A percentile compares a stretch with the other conserved stretches of the same genome.
Conservation (phyloP, 92 coral and sea anemone genomes). For the Phenganax stokvisi region DNA sequence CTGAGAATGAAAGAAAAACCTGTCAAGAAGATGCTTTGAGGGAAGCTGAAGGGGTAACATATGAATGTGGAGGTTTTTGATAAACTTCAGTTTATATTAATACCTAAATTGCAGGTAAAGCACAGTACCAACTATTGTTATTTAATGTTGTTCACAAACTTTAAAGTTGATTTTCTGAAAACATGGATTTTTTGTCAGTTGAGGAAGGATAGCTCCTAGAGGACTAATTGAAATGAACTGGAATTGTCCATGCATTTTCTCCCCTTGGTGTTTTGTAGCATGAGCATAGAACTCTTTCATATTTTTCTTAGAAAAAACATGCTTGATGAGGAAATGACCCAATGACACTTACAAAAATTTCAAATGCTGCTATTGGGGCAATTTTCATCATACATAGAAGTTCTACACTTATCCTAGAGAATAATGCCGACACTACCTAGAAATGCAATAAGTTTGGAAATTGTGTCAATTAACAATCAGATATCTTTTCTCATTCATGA, state of each 20-base stretch:
- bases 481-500: constrained; percentile 47
- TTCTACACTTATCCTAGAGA: constrained; percentile 44
- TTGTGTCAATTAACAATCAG: constrained; percentile 29
- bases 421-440: constrained; percentile 27
- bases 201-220: constrained; percentile 47
- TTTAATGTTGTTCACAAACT: constrained; percentile 41
- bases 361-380: constrained; percentile 5
- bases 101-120: constrained; percentile 33
- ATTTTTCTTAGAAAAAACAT: constrained; percentile 23
- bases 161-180: constrained; percentile 38
- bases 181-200: constrained; percentile 42
- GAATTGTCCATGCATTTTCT: constrained; percentile 42
- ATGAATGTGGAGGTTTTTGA: constrained; percentile 38
- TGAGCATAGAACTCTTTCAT: constrained; percentile 43
- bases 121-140: constrained; percentile 36
- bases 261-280: constrained; percentile 37
- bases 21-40: constrained; percentile 43
- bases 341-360: constrained; percentile 1
- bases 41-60: constrained; percentile 36
- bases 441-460: constrained; percentile 29
- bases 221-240: constrained; percentile 40
- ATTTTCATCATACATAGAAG: constrained; percentile 33
- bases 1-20: constrained; percentile 18
- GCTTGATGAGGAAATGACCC: constrained; percentile 13
- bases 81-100: constrained; percentile 31